A percentile compares a stretch with the other conserved stretches of the same genome.
Evolutionary conservation across 2,888 invertebrate species (phyloP).

Genomic region (Acronicta psi): DNA sequence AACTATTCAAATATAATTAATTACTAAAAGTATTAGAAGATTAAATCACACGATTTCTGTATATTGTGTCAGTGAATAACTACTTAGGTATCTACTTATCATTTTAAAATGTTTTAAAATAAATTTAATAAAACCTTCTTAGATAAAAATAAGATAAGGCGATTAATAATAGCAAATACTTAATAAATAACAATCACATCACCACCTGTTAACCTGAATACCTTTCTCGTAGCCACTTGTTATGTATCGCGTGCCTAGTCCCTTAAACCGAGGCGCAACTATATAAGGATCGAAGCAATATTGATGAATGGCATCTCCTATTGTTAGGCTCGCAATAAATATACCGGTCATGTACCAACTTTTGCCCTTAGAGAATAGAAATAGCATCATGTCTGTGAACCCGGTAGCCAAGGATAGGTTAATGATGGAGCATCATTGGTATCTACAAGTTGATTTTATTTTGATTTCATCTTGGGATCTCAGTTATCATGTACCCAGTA

Average conservation of each 20-base stretch:
- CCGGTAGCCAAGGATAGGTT: not conserved
- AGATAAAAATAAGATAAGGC: too few species aligned
- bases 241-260: slow-evolving; percentile 38
- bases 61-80: too few species aligned
- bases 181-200: slow-evolving; percentile 4
- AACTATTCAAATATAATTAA: too few species aligned
- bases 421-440: not conserved
- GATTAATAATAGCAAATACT: too few species aligned
- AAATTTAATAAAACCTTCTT: too few species aligned
- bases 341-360: slow-evolving; percentile 23
- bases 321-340: slow-evolving; percentile 30
- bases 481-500: too few species aligned
- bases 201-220: slow-evolving; percentile 18
- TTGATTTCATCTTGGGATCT: too few species aligned
- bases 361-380: slow-evolving; percentile 25
- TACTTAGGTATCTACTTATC: too few species aligned
- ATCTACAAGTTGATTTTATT: too few species aligned
- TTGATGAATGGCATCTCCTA: slow-evolving; percentile 34
- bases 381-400: slow-evolving; percentile 19
- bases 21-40: too few species aligned
- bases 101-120: too few species aligned
- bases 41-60: too few species aligned
- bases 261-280: slow-evolving; percentile 27
- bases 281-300: slow-evolving; percentile 25
- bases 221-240: slow-evolving; percentile 12